These are phyloP conservation scores for Neodon shergylaensis DNA, from an alignment of 2,113 vertebrate species.

Conservation along the genomic window DNA sequence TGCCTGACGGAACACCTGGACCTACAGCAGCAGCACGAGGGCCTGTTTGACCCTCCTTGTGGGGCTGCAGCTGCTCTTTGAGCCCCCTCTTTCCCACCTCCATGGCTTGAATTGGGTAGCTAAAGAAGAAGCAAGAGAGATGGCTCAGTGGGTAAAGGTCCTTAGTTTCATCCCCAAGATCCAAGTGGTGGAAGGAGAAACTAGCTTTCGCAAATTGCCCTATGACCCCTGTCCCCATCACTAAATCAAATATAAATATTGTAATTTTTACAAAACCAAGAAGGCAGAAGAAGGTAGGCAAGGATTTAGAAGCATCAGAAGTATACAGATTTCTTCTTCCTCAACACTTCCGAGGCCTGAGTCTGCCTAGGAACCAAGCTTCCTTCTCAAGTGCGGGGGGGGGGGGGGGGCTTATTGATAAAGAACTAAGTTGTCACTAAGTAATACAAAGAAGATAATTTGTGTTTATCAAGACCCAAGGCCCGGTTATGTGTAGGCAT, in stretches of 20 bases:
- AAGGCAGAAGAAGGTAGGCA: not conserved
- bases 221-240: not conserved
- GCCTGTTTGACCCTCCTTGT: not conserved
- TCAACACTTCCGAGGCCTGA: not conserved
- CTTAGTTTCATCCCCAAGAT: not conserved
- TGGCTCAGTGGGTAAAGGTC: too few relatives aligned
- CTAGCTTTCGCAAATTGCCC: too few relatives aligned
- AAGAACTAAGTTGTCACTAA: not conserved
- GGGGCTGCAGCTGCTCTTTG: not conserved
- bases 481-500: not conserved
- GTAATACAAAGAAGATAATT: slow-evolving; percentile 5
- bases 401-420: not conserved
- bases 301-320: not conserved
- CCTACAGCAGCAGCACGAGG: not conserved
- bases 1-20: not conserved
- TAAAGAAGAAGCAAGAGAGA: too few relatives aligned
- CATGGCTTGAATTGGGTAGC: not conserved
- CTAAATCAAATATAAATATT: not conserved
- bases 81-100: not conserved
- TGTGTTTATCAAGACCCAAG: not conserved
- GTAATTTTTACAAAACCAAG: not conserved
- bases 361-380: not conserved
- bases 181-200: not conserved
- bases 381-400: not conserved
- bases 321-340: not conserved